These are phyloP conservation scores for Sphinx pinastri DNA, from an alignment of 2,888 invertebrate genomes.

Conservation along the genomic window DNA sequence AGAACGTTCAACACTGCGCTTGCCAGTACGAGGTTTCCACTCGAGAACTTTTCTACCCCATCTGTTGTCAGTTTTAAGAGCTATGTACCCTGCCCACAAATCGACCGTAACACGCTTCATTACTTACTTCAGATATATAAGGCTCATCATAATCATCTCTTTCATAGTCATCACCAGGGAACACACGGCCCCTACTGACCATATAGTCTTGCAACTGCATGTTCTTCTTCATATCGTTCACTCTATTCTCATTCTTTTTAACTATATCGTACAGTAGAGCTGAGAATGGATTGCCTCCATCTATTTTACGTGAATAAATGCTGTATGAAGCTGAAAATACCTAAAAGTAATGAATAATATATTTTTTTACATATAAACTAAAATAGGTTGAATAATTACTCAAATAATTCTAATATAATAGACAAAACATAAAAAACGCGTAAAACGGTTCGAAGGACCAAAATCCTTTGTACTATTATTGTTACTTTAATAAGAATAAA, in stretches of 20 bases:
- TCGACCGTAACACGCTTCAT: neutral
- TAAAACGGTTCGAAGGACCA: too few relatives aligned
- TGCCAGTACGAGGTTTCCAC: too few relatives aligned
- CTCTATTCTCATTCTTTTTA: constrained; percentile 49
- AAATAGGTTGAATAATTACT: too few relatives aligned
- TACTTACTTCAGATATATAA: neutral
- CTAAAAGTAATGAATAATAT: constrained; percentile 28
- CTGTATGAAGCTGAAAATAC: neutral
- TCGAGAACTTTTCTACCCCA: too few relatives aligned
- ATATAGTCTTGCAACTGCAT: constrained; percentile 45
- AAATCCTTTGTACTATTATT: too few relatives aligned
- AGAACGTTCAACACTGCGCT: too few relatives aligned
- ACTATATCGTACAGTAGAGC: constrained; percentile 49
- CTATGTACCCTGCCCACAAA: neutral
- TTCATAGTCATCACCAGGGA: constrained; percentile 33
- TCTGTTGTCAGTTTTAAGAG: too few relatives aligned
- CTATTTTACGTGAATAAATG: constrained; percentile 3
- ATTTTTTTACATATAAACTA: too few relatives aligned
- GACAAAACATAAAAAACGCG: too few relatives aligned
- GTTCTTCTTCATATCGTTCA: constrained; percentile 46
- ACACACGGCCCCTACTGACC: constrained; percentile 37
- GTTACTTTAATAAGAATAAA: too few relatives aligned
- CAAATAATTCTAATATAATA: too few relatives aligned
- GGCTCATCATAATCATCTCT: constrained; percentile 33
- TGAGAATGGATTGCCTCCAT: constrained; percentile 36